Evolutionary conservation across 2,113 vertebrate species (phyloP).

Genomic region (Paratilapia polleni): DNA sequence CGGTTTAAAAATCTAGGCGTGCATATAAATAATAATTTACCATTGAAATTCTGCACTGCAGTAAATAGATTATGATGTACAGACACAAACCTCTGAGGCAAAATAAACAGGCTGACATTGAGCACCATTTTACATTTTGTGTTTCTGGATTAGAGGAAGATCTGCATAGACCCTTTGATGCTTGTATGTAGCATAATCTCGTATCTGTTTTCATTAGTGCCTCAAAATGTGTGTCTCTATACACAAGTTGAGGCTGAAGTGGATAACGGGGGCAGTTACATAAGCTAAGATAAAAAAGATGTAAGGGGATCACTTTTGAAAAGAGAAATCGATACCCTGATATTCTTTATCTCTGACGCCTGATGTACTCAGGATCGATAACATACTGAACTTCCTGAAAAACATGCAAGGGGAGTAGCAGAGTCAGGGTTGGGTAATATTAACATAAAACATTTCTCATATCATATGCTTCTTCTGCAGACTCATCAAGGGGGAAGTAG

Average conservation of each 20-base stretch:
- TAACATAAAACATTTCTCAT: background rate
- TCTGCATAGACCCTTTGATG: conserved; percentile 55
- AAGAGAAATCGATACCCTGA: conserved; percentile 54
- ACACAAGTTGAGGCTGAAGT: conserved; percentile 52
- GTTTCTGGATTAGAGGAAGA: conserved; percentile 66
- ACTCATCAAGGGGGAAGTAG: background rate
- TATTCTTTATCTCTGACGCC: conserved; percentile 48
- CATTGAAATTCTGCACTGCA: conserved; percentile 56
- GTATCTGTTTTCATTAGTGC: conserved; percentile 46
- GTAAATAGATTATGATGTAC: conserved; percentile 65
- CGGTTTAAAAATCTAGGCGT: conserved; percentile 40
- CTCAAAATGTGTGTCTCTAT: conserved; percentile 40
- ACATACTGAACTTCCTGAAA: conserved; percentile 39
- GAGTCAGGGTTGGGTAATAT: background rate
- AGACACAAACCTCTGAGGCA: conserved; percentile 53
- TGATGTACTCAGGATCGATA: conserved; percentile 58
- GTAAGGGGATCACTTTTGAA: conserved; percentile 51
- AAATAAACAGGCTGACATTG: conserved; percentile 60
- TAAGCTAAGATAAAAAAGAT: conserved; percentile 67
- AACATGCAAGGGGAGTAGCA: background rate
- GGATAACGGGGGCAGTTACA: conserved; percentile 70
- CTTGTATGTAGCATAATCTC: conserved; percentile 17
- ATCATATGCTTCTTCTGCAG: background rate
- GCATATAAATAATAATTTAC: conserved; percentile 51
- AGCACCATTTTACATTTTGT: conserved; percentile 52